Conservation (phyloP, 2,113 vertebrate species). For the Scytalopus superciliaris region DNA sequence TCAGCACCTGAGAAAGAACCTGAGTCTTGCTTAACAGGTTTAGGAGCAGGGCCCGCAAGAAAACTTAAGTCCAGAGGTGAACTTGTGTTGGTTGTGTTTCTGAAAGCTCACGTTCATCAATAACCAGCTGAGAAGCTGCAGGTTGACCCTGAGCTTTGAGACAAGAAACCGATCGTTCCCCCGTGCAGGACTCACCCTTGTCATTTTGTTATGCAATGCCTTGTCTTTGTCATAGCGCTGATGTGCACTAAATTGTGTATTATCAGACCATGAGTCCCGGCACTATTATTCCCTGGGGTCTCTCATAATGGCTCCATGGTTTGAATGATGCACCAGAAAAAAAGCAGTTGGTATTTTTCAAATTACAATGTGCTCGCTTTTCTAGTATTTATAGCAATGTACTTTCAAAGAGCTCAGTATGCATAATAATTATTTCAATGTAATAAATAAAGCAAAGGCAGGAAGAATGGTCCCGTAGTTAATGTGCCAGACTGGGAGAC, state of each 20-base stretch:
- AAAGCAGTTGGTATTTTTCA: conserved; percentile 21
- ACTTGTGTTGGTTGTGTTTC: neutral
- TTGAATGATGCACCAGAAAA: neutral
- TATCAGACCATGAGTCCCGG: neutral
- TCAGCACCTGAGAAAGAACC: neutral
- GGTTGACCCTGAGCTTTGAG: neutral
- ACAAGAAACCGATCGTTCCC: neutral
- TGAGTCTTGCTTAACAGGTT: neutral
- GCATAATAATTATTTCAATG: conserved; percentile 52
- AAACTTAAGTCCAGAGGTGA: neutral
- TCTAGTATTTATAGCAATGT: conserved; percentile 51
- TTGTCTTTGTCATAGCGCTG: neutral
- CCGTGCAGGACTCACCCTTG: neutral
- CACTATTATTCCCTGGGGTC: conserved; percentile 1
- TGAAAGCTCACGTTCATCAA: neutral
- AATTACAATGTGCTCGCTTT: conserved; percentile 14
- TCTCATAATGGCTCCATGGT: conserved; percentile 17
- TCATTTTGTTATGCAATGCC: neutral
- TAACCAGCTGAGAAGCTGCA: neutral
- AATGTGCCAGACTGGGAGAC: conserved; percentile 48
- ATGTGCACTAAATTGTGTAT: neutral
- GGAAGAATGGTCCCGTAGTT: conserved; percentile 45
- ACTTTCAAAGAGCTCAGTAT: conserved; percentile 55
- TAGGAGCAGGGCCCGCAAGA: neutral
- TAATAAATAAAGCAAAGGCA: conserved; percentile 63